Base-by-base conservation (phyloP, 1,140 invertebrate genomes). In the Ylistrum balloti region DNA sequence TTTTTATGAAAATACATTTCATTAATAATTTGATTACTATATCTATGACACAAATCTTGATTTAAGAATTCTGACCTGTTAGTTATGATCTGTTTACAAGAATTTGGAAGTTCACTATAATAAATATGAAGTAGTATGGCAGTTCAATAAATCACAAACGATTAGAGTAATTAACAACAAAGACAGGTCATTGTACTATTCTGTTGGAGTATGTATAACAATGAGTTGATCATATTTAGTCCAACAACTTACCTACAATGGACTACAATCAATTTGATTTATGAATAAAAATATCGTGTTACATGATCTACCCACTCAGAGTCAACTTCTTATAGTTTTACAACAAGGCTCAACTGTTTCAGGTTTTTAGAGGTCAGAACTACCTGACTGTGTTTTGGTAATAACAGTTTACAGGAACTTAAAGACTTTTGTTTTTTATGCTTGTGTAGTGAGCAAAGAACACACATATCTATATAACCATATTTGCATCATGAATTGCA, bases 401-500 rank as follows among this genome's bases (percentile, higher is more conserved):
- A 28, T 28, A 74, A 74, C 56, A 28, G 1, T 74, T n/a, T 28
- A n/a, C 3, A 74, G n/a, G 56, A n/a, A 74, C 22, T 74, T 56
- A 74, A 74, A 74, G 22, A 74, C 56, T 74, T n/a, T 74, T 74
- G n/a, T 74, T 74, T 74, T 74, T 74, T 74, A 74, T 74, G n/a
- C 56, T 28, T n/a, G n/a, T 7, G 56, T 74, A 74, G 17, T 74
- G n/a, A 28, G 56, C n/a, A n/a, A 28, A 28, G 22, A 74, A 74
- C 28, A n/a, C n/a, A n/a, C n/a, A 74, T 28, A 5, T 74, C 13
- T 74, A 74, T 74, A 20, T 20, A n/a, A 28, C 5, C 11, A 74
- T 74, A 74, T 74, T 7, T 74, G n/a, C n/a, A 74, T 74, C 56
- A 17, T 74, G 56, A 74, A 28, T 74, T 74, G 56, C 56, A 74